Percentiles rank a stretch among this genome's conserved stretches.
phyloP scores from a whole-genome alignment of 2,888 invertebrate genomes.

The Papilio demoleus region DNA sequence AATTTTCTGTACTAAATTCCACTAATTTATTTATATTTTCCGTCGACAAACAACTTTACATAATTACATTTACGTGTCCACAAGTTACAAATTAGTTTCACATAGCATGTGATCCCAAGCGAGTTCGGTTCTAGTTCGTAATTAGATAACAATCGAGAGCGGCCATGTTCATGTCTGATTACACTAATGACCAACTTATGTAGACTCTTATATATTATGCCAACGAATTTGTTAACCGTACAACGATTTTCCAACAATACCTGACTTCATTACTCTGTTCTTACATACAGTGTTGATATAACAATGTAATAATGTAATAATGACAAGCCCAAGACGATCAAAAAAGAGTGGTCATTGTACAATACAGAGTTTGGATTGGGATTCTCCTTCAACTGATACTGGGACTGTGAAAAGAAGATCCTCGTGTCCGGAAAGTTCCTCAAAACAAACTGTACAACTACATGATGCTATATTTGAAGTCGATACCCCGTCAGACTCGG shows the following conservation, averaged over 20 bases:
- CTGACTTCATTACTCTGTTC: conserved; percentile 30
- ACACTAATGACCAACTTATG: conserved; percentile 61
- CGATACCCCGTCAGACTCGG: conserved; percentile 74
- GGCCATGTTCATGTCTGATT: conserved; percentile 67
- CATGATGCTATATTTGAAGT: conserved; percentile 70
- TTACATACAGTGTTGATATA: conserved; percentile 49
- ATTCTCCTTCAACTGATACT: conserved; percentile 87
- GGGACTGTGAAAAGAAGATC: conserved; percentile 88
- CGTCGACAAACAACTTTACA: not conserved
- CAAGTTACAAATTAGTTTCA: conserved; percentile 16
- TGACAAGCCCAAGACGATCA: conserved; percentile 80
- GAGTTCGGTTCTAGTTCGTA: conserved; percentile 72
- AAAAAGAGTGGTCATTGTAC: conserved; percentile 74
- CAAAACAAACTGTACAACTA: conserved; percentile 52
- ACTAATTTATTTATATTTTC: not conserved
- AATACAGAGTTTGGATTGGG: conserved; percentile 85
- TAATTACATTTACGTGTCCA: not conserved
- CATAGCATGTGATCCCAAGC: conserved; percentile 60
- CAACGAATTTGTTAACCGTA: conserved; percentile 49
- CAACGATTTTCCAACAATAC: conserved; percentile 58
- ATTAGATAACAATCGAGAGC: conserved; percentile 78
- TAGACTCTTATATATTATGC: conserved; percentile 50
- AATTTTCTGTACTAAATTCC: too few relatives aligned
- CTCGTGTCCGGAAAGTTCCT: conserved; percentile 76
- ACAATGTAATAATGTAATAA: conserved; percentile 71